Evolutionary conservation across 1,140 invertebrate genomes (phyloP).

Genomic region (Palaemon carinicauda): DNA sequence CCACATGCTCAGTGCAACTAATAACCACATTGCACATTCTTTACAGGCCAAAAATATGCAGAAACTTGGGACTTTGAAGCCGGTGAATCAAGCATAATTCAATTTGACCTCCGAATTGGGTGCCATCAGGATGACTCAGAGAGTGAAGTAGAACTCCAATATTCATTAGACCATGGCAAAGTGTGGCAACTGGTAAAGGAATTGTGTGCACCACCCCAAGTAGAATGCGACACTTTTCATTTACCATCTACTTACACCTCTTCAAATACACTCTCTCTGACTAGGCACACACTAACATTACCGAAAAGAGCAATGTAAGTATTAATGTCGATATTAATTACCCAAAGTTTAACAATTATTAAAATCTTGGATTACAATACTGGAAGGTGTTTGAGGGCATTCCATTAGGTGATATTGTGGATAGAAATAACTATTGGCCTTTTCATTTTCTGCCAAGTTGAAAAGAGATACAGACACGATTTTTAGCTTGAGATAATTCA

Average conservation of each 20-base stretch:
- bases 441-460: too few species aligned
- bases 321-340: not conserved
- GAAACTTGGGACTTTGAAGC: slow-evolving; percentile 28
- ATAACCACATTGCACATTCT: too few species aligned
- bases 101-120: slow-evolving; percentile 67
- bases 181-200: slow-evolving; percentile 65
- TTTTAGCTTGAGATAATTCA: too few species aligned
- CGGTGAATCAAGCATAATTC: slow-evolving; percentile 61
- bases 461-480: too few species aligned
- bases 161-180: slow-evolving; percentile 66
- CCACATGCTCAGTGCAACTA: too few species aligned
- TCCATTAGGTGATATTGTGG: too few species aligned
- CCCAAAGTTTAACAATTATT: not conserved
- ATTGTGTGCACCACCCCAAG: slow-evolving; percentile 65
- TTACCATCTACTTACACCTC: slow-evolving; percentile 64
- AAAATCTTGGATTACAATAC: not conserved
- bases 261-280: slow-evolving; percentile 65
- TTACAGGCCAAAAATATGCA: too few species aligned
- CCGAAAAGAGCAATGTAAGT: slow-evolving; percentile 65
- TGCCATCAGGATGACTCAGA: slow-evolving; percentile 62
- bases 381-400: not conserved
- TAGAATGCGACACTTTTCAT: slow-evolving; percentile 65
- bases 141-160: slow-evolving; percentile 63
- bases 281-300: slow-evolving; percentile 64
- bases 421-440: too few species aligned